A percentile compares a stretch with the other conserved stretches of the same genome.
Conservation (phyloP, 2,113 vertebrate genomes). For the Callocephalon fimbriatum region DNA sequence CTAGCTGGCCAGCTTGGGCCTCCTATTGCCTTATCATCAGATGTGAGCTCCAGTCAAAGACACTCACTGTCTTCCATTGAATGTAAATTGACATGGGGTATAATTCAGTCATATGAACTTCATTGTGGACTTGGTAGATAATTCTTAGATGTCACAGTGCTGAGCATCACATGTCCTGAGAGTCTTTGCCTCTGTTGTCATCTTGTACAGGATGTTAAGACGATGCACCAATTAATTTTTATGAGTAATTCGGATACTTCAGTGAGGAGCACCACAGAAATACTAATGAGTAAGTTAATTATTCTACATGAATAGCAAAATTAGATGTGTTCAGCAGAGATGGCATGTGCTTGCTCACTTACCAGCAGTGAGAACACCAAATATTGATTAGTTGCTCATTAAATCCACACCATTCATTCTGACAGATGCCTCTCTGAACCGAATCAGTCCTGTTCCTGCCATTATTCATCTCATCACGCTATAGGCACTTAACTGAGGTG, state of each 20-base stretch:
- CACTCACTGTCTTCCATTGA: neutral
- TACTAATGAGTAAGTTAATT: constrained; percentile 63
- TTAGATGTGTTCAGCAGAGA: constrained; percentile 45
- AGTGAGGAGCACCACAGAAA: neutral
- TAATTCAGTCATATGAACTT: neutral
- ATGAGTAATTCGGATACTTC: constrained; percentile 18
- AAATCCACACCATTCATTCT: constrained; percentile 33
- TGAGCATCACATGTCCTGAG: neutral
- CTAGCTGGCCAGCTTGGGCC: neutral
- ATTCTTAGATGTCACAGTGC: neutral
- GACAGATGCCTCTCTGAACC: constrained; percentile 3
- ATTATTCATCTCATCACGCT: neutral
- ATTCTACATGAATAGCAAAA: constrained; percentile 32
- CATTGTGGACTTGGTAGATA: fast-evolving
- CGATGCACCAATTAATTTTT: constrained; percentile 20
- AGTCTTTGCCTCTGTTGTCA: neutral
- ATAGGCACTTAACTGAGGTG: neutral
- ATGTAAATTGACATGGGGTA: neutral
- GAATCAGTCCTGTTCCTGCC: neutral
- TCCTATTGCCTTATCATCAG: neutral
- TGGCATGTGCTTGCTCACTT: neutral
- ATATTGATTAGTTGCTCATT: constrained; percentile 63
- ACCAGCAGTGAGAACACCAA: constrained; percentile 42
- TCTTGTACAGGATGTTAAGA: neutral
- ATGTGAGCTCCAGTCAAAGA: neutral